Percentiles rank a stretch among this genome's conserved stretches.
phyloP scores from a whole-genome alignment of 2,113 vertebrate species.

The Panthera tigris region DNA sequence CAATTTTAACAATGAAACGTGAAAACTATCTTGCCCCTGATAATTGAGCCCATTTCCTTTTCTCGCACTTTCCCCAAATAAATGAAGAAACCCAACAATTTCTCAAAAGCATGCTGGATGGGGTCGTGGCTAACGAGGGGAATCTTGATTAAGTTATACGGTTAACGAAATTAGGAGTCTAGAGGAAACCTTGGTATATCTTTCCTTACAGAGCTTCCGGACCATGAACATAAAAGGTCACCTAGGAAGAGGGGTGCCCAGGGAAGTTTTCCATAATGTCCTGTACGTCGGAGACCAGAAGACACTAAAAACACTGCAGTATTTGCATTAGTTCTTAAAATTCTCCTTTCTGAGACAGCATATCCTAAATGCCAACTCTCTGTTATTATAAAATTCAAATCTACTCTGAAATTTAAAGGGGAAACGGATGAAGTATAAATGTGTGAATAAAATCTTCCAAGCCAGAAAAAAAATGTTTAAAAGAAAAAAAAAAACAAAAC shows the following conservation, averaged over 20 bases:
- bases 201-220: background rate
- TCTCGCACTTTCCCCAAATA: background rate
- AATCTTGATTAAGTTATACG: background rate
- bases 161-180: background rate
- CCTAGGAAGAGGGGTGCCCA: background rate
- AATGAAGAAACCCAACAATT: background rate
- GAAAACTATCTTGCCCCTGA: background rate
- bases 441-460: slow-evolving; percentile 64
- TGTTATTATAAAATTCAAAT: slow-evolving; percentile 65
- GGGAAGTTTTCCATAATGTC: background rate
- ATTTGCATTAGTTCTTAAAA: slow-evolving; percentile 7
- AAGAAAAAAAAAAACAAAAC: background rate
- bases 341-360: slow-evolving; percentile 62
- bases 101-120: slow-evolving; percentile 29
- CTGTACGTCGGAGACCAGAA: background rate
- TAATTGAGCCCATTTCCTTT: background rate
- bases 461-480: background rate
- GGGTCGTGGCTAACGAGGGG: background rate
- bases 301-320: background rate
- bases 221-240: background rate
- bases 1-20: slow-evolving; percentile 20
- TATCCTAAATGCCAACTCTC: slow-evolving; percentile 39
- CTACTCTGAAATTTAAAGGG: slow-evolving; percentile 56
- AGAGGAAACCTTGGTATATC: background rate
- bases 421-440: slow-evolving; percentile 68